Evolutionary conservation across 2,888 invertebrate species (phyloP).

Genomic region (Sesamia inferens): DNA sequence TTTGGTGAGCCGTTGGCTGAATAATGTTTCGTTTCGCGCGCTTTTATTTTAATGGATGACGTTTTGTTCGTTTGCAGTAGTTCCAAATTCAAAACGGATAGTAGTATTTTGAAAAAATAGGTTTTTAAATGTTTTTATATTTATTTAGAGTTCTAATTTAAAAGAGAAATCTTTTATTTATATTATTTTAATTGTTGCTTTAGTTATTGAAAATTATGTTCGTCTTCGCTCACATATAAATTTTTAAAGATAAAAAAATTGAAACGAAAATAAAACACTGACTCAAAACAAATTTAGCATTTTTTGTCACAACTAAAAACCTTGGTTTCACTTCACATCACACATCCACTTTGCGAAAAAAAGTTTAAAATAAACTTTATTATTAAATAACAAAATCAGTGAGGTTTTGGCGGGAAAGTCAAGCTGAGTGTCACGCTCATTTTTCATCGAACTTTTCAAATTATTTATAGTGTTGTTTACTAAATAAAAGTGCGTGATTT

Average conservation of each 20-base stretch:
- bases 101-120: too few species aligned
- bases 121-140: neutral
- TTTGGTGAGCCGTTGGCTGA: constrained; percentile 3
- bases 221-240: neutral
- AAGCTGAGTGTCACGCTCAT: too few species aligned
- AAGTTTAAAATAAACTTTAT: constrained; percentile 17
- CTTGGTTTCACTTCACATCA: constrained; percentile 57
- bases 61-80: neutral
- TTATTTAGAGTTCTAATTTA: neutral
- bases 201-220: too few species aligned
- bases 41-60: neutral
- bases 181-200: neutral
- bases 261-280: constrained; percentile 13
- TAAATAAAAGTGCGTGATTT: too few species aligned
- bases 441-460: too few species aligned
- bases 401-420: too few species aligned
- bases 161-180: neutral
- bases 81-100: constrained; percentile 13
- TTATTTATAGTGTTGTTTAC: too few species aligned
- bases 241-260: neutral
- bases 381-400: constrained; percentile 49
- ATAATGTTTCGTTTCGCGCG: neutral
- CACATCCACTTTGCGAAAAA: constrained; percentile 32
- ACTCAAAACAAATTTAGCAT: constrained; percentile 20
- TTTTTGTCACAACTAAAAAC: constrained; percentile 10